Conservation (phyloP, 2,888 invertebrate genomes). For the Shargacucullia verbasci region DNA sequence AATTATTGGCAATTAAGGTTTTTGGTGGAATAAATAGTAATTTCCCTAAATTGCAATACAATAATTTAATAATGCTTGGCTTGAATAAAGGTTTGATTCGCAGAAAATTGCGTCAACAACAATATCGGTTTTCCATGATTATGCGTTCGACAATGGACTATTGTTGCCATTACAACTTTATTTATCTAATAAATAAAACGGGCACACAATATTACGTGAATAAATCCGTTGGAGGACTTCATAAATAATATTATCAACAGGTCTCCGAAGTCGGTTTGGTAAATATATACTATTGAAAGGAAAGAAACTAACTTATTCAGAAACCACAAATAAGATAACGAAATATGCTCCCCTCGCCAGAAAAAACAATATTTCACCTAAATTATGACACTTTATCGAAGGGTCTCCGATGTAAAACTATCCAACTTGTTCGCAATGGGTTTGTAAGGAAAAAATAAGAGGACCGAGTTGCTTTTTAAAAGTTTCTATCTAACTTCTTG, state of each 20-base stretch:
- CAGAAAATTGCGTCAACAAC: too few species aligned
- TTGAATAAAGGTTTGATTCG: too few species aligned
- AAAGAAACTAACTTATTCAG: slow-evolving; percentile 68
- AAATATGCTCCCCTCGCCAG: slow-evolving; percentile 72
- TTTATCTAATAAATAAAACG: slow-evolving; percentile 40
- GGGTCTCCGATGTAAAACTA: slow-evolving; percentile 83
- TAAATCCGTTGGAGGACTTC: slow-evolving; percentile 41
- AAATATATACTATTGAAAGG: slow-evolving; percentile 59
- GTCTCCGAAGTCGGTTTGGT: slow-evolving; percentile 60
- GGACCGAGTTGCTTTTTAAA: slow-evolving; percentile 75
- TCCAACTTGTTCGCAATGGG: slow-evolving; percentile 76
- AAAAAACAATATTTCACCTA: slow-evolving; percentile 81
- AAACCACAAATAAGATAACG: slow-evolving; percentile 75
- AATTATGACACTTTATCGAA: slow-evolving; percentile 85
- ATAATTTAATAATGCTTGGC: too few species aligned
- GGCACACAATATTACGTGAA: slow-evolving; percentile 39
- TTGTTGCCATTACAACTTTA: slow-evolving; percentile 21
- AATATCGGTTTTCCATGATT: too few species aligned
- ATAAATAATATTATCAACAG: slow-evolving; percentile 71
- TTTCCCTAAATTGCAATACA: too few species aligned
- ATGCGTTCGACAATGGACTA: neutral
- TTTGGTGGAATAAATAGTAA: too few species aligned
- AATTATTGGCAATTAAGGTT: slow-evolving; percentile 7
- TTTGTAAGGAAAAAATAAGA: slow-evolving; percentile 79
- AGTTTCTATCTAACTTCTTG: slow-evolving; percentile 74